Percentiles rank a stretch among this genome's conserved stretches.
phyloP scores from a whole-genome alignment of 2,888 invertebrate species.

The Latrodectus hesperus region DNA sequence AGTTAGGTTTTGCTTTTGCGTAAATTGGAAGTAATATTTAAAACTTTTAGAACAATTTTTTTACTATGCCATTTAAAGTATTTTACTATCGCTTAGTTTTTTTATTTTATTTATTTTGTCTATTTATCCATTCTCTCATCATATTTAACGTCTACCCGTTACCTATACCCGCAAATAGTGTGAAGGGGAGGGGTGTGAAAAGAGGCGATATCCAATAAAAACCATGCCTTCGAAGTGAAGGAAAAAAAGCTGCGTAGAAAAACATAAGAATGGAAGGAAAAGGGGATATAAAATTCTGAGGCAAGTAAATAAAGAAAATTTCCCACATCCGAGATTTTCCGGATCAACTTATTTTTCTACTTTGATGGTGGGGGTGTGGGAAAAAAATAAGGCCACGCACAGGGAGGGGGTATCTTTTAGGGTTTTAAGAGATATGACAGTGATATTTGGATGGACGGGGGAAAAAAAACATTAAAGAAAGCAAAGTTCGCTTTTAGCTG shows the following conservation, averaged over 20 bases:
- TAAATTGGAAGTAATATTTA: no score
- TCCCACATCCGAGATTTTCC: slow-evolving; percentile 29
- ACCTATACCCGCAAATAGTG: not conserved
- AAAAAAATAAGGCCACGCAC: no score
- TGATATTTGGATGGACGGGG: no score
- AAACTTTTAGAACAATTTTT: no score
- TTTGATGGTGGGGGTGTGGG: not conserved
- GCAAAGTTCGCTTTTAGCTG: no score
- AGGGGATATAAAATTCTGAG: not conserved
- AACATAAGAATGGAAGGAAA: not conserved
- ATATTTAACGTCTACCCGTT: not conserved
- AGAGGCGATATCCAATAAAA: not conserved
- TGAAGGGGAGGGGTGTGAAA: not conserved
- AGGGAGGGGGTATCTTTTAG: no score
- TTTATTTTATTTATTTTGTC: no score
- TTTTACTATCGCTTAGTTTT: no score
- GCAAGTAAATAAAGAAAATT: slow-evolving; percentile 33
- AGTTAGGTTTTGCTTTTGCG: no score
- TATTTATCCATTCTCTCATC: not conserved
- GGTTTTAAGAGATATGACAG: no score
- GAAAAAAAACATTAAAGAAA: no score
- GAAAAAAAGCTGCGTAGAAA: not conserved
- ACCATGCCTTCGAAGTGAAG: not conserved
- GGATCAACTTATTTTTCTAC: slow-evolving; percentile 40
- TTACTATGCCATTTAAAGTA: no score